These are phyloP conservation scores for Tinea pellionella DNA, from an alignment of 2,888 invertebrate genomes.

Conservation along the genomic window DNA sequence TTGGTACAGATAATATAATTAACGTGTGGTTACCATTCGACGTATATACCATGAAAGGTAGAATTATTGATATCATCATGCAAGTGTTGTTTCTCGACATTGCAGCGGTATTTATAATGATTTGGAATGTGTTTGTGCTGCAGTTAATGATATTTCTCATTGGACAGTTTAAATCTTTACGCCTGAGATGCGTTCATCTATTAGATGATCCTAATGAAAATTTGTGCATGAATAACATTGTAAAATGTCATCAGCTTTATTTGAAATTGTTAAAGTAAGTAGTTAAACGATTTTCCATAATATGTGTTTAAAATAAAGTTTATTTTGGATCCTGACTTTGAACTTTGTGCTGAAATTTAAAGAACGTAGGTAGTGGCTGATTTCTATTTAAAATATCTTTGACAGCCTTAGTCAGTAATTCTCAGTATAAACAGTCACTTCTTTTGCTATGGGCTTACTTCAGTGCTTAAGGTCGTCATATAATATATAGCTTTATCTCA, in stretches of 20 bases:
- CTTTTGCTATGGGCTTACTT: no score
- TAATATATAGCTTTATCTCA: no score
- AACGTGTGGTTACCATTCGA: neutral
- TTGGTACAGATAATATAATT: neutral
- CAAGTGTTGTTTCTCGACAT: neutral
- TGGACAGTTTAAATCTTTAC: neutral
- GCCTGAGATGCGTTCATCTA: neutral
- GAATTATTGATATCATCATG: neutral
- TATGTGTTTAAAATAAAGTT: no score
- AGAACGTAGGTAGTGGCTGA: no score
- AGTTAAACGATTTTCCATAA: neutral
- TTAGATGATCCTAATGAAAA: neutral
- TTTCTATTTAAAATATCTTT: no score
- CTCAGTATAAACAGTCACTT: no score
- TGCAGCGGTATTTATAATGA: neutral
- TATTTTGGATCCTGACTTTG: no score
- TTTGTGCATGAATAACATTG: neutral
- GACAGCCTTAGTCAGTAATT: no score
- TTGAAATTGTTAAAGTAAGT: neutral
- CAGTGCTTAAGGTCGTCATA: no score
- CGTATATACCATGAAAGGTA: neutral
- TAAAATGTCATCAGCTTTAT: neutral
- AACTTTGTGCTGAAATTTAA: no score
- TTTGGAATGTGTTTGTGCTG: neutral
- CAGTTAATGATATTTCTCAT: neutral